Evolutionary conservation across 2,888 invertebrate species (phyloP).

Genomic region (Megastigmus dorsalis): DNA sequence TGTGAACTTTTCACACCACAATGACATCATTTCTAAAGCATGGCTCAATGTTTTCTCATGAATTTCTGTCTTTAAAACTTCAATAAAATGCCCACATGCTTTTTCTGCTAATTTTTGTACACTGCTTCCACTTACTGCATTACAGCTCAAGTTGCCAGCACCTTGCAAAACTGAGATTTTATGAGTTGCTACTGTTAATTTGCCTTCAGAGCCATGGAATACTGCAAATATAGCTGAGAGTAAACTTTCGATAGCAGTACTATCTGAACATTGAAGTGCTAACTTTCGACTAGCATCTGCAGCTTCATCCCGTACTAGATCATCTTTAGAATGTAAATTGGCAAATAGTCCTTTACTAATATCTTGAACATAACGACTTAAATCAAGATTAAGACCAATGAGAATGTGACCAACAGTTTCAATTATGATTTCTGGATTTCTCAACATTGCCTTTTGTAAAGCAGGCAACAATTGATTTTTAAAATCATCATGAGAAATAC

Average conservation of each 20-base stretch:
- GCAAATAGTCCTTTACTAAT: slow-evolving; percentile 90
- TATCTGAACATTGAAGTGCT: slow-evolving; percentile 83
- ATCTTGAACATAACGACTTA: slow-evolving; percentile 86
- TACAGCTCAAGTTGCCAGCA: slow-evolving; percentile 84
- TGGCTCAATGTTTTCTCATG: slow-evolving; percentile 93
- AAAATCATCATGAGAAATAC: slow-evolving; percentile 82
- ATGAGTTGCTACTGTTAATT: slow-evolving; percentile 90
- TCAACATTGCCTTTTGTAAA: slow-evolving; percentile 91
- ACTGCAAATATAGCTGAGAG: slow-evolving; percentile 85
- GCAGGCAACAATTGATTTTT: slow-evolving; percentile 86
- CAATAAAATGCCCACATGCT: slow-evolving; percentile 82
- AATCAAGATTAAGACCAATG: slow-evolving; percentile 82
- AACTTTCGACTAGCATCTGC: slow-evolving; percentile 83
- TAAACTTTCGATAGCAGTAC: slow-evolving; percentile 81
- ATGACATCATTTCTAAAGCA: slow-evolving; percentile 86
- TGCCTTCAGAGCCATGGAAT: slow-evolving; percentile 92
- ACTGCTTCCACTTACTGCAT: slow-evolving; percentile 79
- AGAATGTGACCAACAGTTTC: slow-evolving; percentile 87
- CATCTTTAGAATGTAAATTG: slow-evolving; percentile 91
- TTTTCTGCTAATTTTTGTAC: slow-evolving; percentile 78
- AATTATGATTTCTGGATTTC: slow-evolving; percentile 94
- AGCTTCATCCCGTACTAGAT: slow-evolving; percentile 84
- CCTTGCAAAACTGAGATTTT: slow-evolving; percentile 90
- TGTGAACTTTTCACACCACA: slow-evolving; percentile 84
- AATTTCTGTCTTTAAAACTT: slow-evolving; percentile 89